A percentile compares a stretch with the other conserved stretches of the same genome.
phyloP scores from a whole-genome alignment of 2,888 invertebrate species.

The Sisyra nigra region DNA sequence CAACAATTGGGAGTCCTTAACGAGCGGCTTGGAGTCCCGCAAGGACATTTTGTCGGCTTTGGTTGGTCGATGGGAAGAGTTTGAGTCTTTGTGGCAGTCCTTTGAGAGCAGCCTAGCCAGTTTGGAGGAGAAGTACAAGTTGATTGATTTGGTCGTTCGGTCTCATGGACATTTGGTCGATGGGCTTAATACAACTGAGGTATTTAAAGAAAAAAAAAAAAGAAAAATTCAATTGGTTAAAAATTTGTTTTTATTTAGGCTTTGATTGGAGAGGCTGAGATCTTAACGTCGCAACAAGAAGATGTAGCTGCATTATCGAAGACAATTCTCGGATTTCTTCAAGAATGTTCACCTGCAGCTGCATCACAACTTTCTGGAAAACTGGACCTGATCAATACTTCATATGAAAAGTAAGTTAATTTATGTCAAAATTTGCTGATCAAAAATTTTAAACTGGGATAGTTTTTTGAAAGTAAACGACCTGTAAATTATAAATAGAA shows the following conservation, averaged over 20 bases:
- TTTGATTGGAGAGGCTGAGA: slow-evolving; percentile 53
- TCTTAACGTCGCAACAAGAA: slow-evolving; percentile 47
- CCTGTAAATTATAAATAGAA: too few relatives aligned
- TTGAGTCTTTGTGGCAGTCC: slow-evolving; percentile 52
- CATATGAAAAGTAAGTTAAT: slow-evolving; percentile 44
- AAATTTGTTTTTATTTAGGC: slow-evolving; percentile 33
- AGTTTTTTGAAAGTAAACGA: too few relatives aligned
- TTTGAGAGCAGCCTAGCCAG: slow-evolving; percentile 53
- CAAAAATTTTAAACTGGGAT: not conserved
- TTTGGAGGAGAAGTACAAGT: slow-evolving; percentile 57
- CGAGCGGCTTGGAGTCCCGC: slow-evolving; percentile 51
- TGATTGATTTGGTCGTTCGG: slow-evolving; percentile 58
- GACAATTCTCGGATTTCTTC: slow-evolving; percentile 53
- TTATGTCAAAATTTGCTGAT: slow-evolving; percentile 5
- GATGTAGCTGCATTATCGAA: slow-evolving; percentile 52
- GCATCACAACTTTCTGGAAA: slow-evolving; percentile 52
- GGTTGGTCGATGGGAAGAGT: slow-evolving; percentile 60
- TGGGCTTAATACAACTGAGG: slow-evolving; percentile 54
- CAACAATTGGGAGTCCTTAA: slow-evolving; percentile 49
- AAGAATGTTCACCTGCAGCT: slow-evolving; percentile 48
- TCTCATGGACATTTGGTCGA: slow-evolving; percentile 59
- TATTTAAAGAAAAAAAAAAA: slow-evolving; percentile 24
- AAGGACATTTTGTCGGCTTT: slow-evolving; percentile 51
- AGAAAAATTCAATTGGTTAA: not conserved
- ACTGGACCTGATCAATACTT: slow-evolving; percentile 49